These are phyloP conservation scores for Chionis minor DNA, from an alignment of 2,113 vertebrate species.

Conservation along the genomic window DNA sequence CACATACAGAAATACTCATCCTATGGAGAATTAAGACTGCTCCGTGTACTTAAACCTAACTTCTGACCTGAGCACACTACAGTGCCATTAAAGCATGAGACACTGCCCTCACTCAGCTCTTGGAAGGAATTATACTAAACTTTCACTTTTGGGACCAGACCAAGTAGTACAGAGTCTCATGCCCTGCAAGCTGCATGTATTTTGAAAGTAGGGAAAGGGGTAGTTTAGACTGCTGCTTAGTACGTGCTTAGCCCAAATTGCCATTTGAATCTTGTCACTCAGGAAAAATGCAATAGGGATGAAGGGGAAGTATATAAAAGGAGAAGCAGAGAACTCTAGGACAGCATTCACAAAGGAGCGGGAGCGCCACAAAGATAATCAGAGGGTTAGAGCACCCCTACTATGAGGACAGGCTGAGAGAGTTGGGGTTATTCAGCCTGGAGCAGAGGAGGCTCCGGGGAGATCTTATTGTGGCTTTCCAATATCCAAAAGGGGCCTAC, in stretches of 20 bases:
- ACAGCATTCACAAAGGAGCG: background rate
- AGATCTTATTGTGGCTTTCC: too few relatives aligned
- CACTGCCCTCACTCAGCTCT: background rate
- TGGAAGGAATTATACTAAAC: background rate
- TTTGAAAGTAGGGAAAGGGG: slow-evolving; percentile 25
- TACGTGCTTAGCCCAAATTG: background rate
- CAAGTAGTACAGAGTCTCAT: background rate
- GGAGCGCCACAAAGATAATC: too few relatives aligned
- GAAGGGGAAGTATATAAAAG: background rate
- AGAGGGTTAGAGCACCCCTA: too few relatives aligned
- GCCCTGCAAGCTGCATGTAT: background rate
- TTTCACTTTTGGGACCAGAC: background rate
- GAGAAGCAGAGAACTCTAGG: background rate
- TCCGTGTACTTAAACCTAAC: background rate
- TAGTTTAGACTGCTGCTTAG: background rate
- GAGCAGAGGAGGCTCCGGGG: too few relatives aligned
- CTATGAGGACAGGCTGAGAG: too few relatives aligned
- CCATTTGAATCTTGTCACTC: background rate
- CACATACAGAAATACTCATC: background rate
- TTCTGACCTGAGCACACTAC: background rate
- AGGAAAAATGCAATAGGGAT: background rate
- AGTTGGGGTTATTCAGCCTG: too few relatives aligned
- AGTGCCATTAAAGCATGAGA: background rate
- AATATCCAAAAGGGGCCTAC: too few relatives aligned
- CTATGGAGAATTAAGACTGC: background rate